Base-by-base conservation (phyloP, 2,888 invertebrate species). In the Eumerus sabulonum region DNA sequence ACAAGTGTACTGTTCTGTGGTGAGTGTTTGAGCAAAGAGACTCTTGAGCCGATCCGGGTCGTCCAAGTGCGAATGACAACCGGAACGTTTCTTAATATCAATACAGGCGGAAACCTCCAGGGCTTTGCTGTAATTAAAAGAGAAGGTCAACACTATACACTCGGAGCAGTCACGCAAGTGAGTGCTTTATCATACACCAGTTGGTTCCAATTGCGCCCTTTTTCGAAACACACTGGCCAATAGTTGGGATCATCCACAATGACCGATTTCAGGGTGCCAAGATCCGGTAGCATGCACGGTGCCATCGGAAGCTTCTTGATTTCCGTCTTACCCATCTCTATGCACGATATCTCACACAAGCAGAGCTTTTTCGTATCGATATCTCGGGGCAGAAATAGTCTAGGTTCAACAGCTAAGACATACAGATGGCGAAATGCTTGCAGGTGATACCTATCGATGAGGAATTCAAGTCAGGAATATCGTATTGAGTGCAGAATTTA, bases 341-440 rank as follows among this genome's bases (percentile, higher is more conserved):
- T 84, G 11, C 88, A 87, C 3, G 83, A 95, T 90, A 98, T 91
- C 76, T 95, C 94, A 0, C 95, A 96, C 83, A 96, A 95, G 85
- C 97, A 96, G 40, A 94, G 91, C 83, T 93, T 92, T 18, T 94
- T 93, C 0, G 93, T 94, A 85, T 93, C 93, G 11, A 97, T 93
- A 86, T 98, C 97, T 27, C 94, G 91, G 0, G 98, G 97, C 62
- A 98, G 90, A 59, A 99, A 90, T 11, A 99, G 90, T 11, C 99
- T 91, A 0, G 97, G 95, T 86, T 99, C 97, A 0, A 95, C 94
- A 0, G 99, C 98, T 82, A 99, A 87, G 0, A 98, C 98, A 88
- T 99, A 99, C 17, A 99, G 90, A 89, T 99, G 99, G 1, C 99
- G 91, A 85, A 99, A 94, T 0, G 99, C 98, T 92, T 99, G 99